Conservation (phyloP, 2,113 vertebrate species). For the Edolisoma coerulescens region DNA sequence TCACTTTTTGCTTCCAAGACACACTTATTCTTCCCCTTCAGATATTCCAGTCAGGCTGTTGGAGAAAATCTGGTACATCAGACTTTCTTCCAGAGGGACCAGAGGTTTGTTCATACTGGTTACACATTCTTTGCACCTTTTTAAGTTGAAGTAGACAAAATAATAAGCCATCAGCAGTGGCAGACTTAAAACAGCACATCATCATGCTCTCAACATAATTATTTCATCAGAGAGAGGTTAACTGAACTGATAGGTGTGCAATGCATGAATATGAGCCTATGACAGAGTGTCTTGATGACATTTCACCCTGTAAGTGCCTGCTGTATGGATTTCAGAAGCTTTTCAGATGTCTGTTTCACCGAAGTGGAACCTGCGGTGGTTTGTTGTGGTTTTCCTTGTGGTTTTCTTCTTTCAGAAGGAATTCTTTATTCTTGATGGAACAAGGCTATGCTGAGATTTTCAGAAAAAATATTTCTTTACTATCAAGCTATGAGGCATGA, state of each 20-base stretch:
- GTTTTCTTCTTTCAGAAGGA: background rate
- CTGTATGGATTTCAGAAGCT: background rate
- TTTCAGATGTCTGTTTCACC: background rate
- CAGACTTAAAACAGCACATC: background rate
- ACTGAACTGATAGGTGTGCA: background rate
- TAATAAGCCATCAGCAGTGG: background rate
- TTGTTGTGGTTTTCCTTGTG: background rate
- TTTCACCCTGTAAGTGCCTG: background rate
- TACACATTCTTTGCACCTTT: background rate
- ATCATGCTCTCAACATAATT: background rate
- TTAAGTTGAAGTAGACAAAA: background rate
- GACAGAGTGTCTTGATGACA: background rate
- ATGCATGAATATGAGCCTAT: background rate
- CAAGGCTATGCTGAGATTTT: background rate
- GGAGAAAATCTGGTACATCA: background rate
- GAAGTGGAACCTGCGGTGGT: background rate
- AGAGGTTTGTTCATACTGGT: background rate
- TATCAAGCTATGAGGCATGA: background rate
- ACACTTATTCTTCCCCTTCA: background rate
- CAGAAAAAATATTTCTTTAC: background rate
- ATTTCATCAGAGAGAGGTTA: conserved; percentile 10
- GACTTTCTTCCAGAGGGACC: background rate
- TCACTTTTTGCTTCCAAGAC: background rate
- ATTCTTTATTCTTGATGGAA: background rate
- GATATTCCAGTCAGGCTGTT: background rate